Evolutionary conservation across 2,888 invertebrate genomes (phyloP).

Genomic region (Acleris literana): DNA sequence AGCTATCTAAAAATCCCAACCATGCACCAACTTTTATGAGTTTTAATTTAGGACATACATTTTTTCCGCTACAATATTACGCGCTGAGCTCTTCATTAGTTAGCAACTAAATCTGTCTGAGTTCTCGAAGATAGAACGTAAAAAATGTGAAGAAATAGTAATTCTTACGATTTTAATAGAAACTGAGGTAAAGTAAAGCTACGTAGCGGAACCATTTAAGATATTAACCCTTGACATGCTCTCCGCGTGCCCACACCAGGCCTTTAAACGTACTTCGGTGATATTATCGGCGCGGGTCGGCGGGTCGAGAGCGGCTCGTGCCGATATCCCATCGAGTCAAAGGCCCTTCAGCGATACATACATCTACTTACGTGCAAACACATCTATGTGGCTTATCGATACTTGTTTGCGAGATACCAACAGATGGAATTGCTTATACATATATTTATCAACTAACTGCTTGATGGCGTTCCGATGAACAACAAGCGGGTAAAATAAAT

Average conservation of each 20-base stretch:
- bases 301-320: slow-evolving; percentile 47
- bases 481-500: background rate
- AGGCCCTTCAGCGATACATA: slow-evolving; percentile 38
- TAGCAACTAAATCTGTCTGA: too few relatives aligned
- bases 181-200: background rate
- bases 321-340: slow-evolving; percentile 49
- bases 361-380: slow-evolving; percentile 8
- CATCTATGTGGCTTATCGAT: background rate
- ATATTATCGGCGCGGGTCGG: slow-evolving; percentile 49
- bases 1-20: too few relatives aligned
- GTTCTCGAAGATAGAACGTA: too few relatives aligned
- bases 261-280: slow-evolving; percentile 40
- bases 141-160: too few relatives aligned
- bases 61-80: too few relatives aligned
- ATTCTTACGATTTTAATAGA: too few relatives aligned
- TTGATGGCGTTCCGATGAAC: background rate
- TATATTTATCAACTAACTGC: too few relatives aligned
- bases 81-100: too few relatives aligned
- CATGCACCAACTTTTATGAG: too few relatives aligned
- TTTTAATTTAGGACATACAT: too few relatives aligned
- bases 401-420: background rate
- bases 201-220: background rate
- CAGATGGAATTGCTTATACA: background rate
- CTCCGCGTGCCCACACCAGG: slow-evolving; percentile 41
- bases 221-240: too few relatives aligned